Evolutionary conservation across 2,113 vertebrate genomes (phyloP), one percentile per base, ranked within the genome.

Genomic region (Siniperca chuatsi): DNA sequence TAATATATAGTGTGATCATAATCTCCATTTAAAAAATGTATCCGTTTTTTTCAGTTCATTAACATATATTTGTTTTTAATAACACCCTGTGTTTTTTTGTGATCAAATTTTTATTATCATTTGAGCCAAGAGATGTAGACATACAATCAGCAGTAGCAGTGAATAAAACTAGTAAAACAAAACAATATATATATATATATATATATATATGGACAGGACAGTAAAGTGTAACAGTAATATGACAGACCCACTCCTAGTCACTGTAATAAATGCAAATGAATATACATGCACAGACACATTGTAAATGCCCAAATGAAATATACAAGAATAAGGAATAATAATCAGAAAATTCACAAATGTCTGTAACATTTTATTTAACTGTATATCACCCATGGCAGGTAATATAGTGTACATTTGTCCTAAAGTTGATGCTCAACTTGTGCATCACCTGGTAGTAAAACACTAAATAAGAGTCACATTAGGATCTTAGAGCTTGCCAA

Each of bases 361-460:
- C 29, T 61, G 16, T 6, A 29, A 46, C 10, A 44, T 44, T 37
- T 68, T 3, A 21, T 42, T 29, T 3, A 13, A 55, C 25, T 29
- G 23, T 81, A 46, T 25, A 57, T 64, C 50, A 75, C 16, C 21
- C n/a, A 44, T 61, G 35, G n/a, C 29, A 66, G 37, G 50, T 50
- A 44, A 70, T 29, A 60, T 54, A 67, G 1, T 35, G 7, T 55
- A 8, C 13, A 44, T 67, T 52, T 61, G 13, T 57, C 60, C 7
- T 23, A 40, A 6, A 37, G 37, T 9, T 52, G 25, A 65, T 64
- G 42, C 20, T 75, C 46, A 21, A 55, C 35, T 23, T 69, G 13
- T 16, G 25, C 35, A 66, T 15, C 78, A 48, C 7, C 11, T 5
- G 64, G 37, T 46, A 82, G 62, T 73, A 68, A 86, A 78, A 57